Evolutionary conservation across 1,140 invertebrate species (phyloP), one percentile per base, ranked within the genome.

Genomic region (Dendrolimus punctatus): DNA sequence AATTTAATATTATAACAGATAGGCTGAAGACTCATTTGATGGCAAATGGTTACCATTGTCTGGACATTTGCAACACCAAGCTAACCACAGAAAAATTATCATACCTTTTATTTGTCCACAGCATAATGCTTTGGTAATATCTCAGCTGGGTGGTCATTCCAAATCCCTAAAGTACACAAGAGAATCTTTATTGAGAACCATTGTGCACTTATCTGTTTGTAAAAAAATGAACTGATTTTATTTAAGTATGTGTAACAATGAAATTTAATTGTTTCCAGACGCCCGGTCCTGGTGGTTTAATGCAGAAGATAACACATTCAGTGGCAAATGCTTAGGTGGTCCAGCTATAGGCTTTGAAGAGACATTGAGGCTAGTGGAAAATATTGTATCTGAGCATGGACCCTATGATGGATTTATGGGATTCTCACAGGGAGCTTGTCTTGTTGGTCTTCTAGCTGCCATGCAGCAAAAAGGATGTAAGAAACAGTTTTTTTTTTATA

Each of bases 261-360:
- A 54, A 43, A 51, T 42, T 39, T 43, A n/a, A 41, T 53, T 51
- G 40, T 49, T 55, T 60, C 6, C 50, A 86, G 81, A 86, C 75
- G 52, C 62, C 36, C 89, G 92, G 58, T 94, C 94, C 40, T 98
- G 96, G 96, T 98, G 96, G 94, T 96, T 96, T 66, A 96, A 96
- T 75, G 91, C 91, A 54, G 90, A 93, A 63, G 92, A 96, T 68
- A 89, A 91, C 61, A 91, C 90, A 53, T 97, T 95, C 69, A 92
- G 92, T 80, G 95, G 95, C 4, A 92, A 91, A 55, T 91, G 94
- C 62, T 86, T 91, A 9, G 92, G 93, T 36, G 91, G 95, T 8
- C 91, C 93, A 40, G 92, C 92, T 10, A 90, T 93, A 63, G 95
- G 96, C 3, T 96, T 95, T 86, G 90, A 95, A 66, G 91, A 95